Percentiles rank a stretch among this genome's conserved stretches.
These are phyloP conservation scores for Malacoctenus gilli DNA, from an alignment of 2,797 vertebrate genomes.

Conservation along the genomic window DNA sequence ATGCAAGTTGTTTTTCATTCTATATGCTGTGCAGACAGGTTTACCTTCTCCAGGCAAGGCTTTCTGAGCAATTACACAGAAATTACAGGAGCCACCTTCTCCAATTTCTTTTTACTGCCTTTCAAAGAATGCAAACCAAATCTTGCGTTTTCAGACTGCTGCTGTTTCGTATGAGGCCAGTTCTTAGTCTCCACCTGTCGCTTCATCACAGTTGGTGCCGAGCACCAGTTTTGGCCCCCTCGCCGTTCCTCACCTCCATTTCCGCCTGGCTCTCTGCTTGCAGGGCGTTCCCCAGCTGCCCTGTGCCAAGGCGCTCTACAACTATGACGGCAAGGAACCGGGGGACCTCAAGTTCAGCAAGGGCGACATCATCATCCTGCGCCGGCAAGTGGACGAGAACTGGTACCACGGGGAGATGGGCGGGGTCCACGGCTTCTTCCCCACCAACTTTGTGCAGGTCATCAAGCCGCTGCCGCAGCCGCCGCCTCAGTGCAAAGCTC, in stretches of 20 bases:
- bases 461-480: slow-evolving; percentile 97
- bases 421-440: slow-evolving; percentile 96
- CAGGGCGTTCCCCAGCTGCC: slow-evolving; percentile 95
- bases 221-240: not conserved
- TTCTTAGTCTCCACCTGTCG: no score
- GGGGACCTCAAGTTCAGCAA: slow-evolving; percentile 98
- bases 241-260: slow-evolving; percentile 1
- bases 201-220: no score
- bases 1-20: no score
- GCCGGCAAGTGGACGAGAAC: slow-evolving; percentile 97
- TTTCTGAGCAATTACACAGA: no score
- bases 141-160: no score
- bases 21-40: no score
- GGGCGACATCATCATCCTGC: slow-evolving; percentile 96
- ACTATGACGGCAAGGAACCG: slow-evolving; percentile 97
- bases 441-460: slow-evolving; percentile 98
- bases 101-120: no score
- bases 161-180: no score
- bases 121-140: no score
- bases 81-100: no score
- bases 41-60: no score
- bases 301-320: slow-evolving; percentile 98
- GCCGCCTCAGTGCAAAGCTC: slow-evolving; percentile 97
- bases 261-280: slow-evolving; percentile 20
- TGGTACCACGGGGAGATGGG: slow-evolving; percentile 98